Base-by-base conservation (phyloP, 2,797 vertebrate species). In the Sitta carolinensis region DNA sequence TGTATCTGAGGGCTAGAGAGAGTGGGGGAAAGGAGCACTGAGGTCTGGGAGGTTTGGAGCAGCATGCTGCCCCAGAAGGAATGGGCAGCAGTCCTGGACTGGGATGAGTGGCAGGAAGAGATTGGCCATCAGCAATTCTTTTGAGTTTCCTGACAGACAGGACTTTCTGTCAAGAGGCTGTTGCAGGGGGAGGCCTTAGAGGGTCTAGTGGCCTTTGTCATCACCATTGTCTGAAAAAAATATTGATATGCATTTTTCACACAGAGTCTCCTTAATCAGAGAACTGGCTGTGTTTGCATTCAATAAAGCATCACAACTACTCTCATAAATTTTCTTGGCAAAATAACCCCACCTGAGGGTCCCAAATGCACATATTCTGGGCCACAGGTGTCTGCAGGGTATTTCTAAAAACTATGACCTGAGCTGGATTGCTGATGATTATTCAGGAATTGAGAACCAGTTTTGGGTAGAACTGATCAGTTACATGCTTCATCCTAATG, bases 351-450 rank as follows among this genome's bases (percentile, higher is more conserved):
- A 26, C 40, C 34, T 43, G 34, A 91, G 61, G 10, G 23, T 34
- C 51, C 62, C 79, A 81, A 3, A 51, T 7, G 3, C 36, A 62
- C 40, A 77, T 57, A 54, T 62, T 45, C 36, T 54, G 52, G 32
- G 45, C 20, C 38, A 38, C n/a, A 17, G 32, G 16, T 25, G 5
- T 57, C 75, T 50, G 40, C 0, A 0, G 26, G 38, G 3, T 40
- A 32, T 63, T 89, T 54, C 73, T 14, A 5, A 34, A 51, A 58
- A 27, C 30, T 36, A 4, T 2, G 1, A 16, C 32, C 29, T 69
- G 48, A 94, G 7, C 29, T 92, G 63, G 29, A 29, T 42, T 63
- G 42, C 52, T 78, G 36, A 50, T 52, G 51, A 29, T 70, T 73
- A 43, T 32, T 92, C 48, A 86, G 45, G 29, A 83, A 51, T 0